These are phyloP conservation scores for Onychomys leucogaster DNA, from an alignment of 2,797 vertebrate species.

Conservation along the genomic window DNA sequence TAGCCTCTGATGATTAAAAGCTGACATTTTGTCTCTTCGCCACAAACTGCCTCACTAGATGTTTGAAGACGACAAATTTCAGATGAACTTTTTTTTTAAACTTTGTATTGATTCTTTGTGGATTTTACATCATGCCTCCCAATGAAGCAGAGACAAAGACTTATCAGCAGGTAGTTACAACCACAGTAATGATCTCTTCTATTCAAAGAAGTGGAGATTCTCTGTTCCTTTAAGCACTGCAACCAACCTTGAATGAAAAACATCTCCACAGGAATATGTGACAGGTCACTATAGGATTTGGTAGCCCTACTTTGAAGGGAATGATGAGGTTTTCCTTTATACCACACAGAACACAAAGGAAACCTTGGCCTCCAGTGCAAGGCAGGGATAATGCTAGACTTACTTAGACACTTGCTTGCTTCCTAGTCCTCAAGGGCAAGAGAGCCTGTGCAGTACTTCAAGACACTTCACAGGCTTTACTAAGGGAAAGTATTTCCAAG, in stretches of 20 bases:
- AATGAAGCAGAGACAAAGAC: background rate
- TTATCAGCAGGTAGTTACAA: background rate
- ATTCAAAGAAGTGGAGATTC: background rate
- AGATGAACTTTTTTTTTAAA: background rate
- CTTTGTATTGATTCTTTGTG: background rate
- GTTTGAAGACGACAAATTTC: background rate
- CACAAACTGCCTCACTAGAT: background rate
- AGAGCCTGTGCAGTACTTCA: background rate
- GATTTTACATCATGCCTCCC: background rate
- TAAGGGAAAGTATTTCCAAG: conserved; percentile 13
- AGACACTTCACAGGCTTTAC: background rate
- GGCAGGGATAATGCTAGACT: background rate
- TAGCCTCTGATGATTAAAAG: background rate
- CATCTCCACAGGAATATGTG: background rate
- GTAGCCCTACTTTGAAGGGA: background rate
- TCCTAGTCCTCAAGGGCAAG: background rate
- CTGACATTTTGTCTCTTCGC: background rate
- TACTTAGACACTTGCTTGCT: background rate
- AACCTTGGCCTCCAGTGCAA: background rate
- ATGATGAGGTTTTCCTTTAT: background rate
- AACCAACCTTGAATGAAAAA: background rate
- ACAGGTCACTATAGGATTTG: background rate
- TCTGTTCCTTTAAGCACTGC: background rate
- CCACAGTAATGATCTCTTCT: background rate
- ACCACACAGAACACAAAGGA: background rate